Evolutionary conservation across 2,888 invertebrate genomes (phyloP).

Genomic region (Alloplasta piceator): DNA sequence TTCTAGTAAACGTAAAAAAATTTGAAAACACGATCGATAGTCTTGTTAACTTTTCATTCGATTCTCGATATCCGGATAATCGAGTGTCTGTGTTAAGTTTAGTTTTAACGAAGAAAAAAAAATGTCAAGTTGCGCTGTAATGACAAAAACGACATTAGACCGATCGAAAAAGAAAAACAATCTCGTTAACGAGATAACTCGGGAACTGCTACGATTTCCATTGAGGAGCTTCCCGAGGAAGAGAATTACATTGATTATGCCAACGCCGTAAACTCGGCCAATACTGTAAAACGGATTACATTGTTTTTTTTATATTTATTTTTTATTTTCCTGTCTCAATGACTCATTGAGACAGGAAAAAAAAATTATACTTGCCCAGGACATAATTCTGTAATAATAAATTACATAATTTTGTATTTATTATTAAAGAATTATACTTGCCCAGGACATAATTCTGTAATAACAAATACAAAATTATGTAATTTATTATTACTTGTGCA

Average conservation of each 20-base stretch:
- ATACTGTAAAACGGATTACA: slow-evolving; percentile 33
- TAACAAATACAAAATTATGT: background rate
- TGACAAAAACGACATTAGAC: too few relatives aligned
- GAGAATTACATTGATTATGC: slow-evolving; percentile 9
- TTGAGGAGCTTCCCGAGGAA: slow-evolving; percentile 7
- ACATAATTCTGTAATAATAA: background rate
- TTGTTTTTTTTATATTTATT: slow-evolving; percentile 5
- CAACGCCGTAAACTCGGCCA: slow-evolving; percentile 21
- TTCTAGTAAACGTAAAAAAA: too few relatives aligned
- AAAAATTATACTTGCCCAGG: background rate
- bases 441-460: background rate
- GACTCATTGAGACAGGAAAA: too few relatives aligned
- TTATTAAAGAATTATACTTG: background rate
- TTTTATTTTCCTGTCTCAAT: background rate
- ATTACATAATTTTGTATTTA: too few relatives aligned
- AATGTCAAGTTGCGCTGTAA: too few relatives aligned
- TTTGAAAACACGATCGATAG: too few relatives aligned
- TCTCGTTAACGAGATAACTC: background rate
- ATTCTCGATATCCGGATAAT: too few relatives aligned
- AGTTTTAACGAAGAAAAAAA: too few relatives aligned
- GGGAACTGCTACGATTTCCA: background rate
- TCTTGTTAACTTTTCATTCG: too few relatives aligned
- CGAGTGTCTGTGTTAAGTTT: too few relatives aligned
- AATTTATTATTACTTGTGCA: background rate
- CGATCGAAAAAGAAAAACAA: background rate